Evolutionary conservation across 2,888 invertebrate genomes (phyloP), one percentile per base, ranked within the genome.

Genomic region (Phalangium opilio): DNA sequence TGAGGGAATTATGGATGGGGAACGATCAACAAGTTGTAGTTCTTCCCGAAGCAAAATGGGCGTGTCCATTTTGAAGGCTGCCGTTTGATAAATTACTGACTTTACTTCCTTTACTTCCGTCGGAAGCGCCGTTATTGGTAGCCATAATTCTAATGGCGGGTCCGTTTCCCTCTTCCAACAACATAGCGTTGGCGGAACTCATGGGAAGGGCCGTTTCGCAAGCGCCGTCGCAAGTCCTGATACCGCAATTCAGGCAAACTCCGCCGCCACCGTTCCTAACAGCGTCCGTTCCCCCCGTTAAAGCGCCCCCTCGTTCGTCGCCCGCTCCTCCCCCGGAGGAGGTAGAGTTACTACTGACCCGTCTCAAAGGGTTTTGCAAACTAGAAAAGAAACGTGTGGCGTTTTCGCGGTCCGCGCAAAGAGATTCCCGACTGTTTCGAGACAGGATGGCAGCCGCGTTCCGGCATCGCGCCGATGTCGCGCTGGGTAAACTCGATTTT

Each of bases 41-140:
- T 40, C 43, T 52, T 46, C 50, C 50, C 2, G 45, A 38, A 12
- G 43, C 45, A 36, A 50, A 48, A 12, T 41, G 14, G 5, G 50
- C 45, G 41, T 53, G 54, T 21, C 57, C 57, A 47, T 57, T 57
- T 3, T 50, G 45, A 10, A 55, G n/a, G 15, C 54, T 51, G 4
- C 57, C 57, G 45, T 57, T 57, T 1, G 53, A 50, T 14, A 45
- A 33, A 33, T 44, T 50, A 45, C 55, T 55, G 15, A 57, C 41
- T 52, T 57, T 57, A 19, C 55, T 55, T 12, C 49, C 55, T 40
- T 54, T 52, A 19, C 53, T 53, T 3, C 49, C 50, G 43, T 55
- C 55, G n/a, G 55, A 53, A 11, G 49, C 43, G 1, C 46, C 47
- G 36, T 55, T 55, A 18, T 46, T 48, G 3, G 47, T 39, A 7